phyloP scores from a whole-genome alignment of 2,888 invertebrate species.

The Limnephilus rhombicus region DNA sequence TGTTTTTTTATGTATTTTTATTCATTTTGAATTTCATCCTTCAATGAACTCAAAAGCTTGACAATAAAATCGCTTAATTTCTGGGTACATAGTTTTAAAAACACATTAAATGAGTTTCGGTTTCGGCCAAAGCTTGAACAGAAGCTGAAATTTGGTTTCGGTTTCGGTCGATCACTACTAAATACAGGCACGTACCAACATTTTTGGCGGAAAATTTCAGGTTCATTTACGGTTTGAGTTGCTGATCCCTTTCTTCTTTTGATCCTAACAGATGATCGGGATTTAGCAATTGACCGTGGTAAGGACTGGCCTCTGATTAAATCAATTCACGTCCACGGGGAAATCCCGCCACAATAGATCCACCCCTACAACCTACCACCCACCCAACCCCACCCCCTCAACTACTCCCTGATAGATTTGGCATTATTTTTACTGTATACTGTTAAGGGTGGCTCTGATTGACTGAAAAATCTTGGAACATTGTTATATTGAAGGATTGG shows the following conservation, averaged over 20 bases:
- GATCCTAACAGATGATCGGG: conserved; percentile 57
- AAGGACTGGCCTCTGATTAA: conserved; percentile 59
- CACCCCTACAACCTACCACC: background rate
- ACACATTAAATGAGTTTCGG: too few species aligned
- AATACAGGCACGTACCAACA: background rate
- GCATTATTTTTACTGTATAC: conserved; percentile 20
- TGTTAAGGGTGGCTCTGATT: conserved; percentile 19
- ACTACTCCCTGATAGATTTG: background rate
- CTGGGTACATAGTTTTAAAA: too few species aligned
- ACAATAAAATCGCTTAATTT: too few species aligned
- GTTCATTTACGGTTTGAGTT: background rate
- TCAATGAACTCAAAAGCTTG: too few species aligned
- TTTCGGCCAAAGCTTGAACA: too few species aligned
- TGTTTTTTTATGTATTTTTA: too few species aligned
- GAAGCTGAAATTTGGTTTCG: too few species aligned
- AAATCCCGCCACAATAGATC: conserved; percentile 55
- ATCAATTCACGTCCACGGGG: conserved; percentile 63
- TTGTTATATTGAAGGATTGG: background rate
- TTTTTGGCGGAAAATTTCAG: background rate
- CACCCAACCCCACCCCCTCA: background rate
- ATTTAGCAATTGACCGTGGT: conserved; percentile 61
- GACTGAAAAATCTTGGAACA: background rate
- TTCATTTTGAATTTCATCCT: too few species aligned
- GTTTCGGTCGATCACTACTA: too few species aligned
- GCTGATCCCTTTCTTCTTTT: conserved; percentile 34